Percentiles rank a stretch among this genome's conserved stretches.
Evolutionary conservation across 2,888 invertebrate genomes (phyloP).

Genomic region (Bruchidius siliquastri): DNA sequence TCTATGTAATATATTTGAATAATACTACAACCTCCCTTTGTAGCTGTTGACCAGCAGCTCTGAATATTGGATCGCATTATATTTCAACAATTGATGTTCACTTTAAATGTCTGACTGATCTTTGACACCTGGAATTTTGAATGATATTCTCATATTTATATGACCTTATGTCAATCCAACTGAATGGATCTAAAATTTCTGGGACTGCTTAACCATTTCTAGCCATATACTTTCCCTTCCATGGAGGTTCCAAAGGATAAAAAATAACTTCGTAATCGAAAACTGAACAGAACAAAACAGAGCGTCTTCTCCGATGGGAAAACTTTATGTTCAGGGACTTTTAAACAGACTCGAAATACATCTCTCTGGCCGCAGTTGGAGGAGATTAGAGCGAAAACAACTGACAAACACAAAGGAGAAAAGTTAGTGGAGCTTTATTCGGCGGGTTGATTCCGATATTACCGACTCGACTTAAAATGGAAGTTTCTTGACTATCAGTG

Average conservation of each 20-base stretch:
- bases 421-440: conserved; percentile 25
- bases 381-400: conserved; percentile 24
- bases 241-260: not conserved
- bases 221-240: not conserved
- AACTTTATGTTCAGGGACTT: conserved; percentile 16
- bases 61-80: too few relatives aligned
- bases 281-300: not conserved
- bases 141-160: too few relatives aligned
- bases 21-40: too few relatives aligned
- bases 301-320: not conserved
- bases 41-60: too few relatives aligned
- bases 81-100: too few relatives aligned
- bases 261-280: not conserved
- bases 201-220: not conserved
- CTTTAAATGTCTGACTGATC: too few relatives aligned
- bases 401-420: conserved; percentile 26
- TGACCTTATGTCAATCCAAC: too few relatives aligned
- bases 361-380: conserved; percentile 14
- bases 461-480: conserved; percentile 15
- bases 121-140: too few relatives aligned
- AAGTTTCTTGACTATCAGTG: conserved; percentile 5
- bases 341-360: conserved; percentile 20
- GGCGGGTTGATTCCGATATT: conserved; percentile 22
- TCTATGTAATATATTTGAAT: too few relatives aligned
- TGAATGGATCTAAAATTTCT: too few relatives aligned